These are phyloP conservation scores for Tetranychus piercei DNA, from an alignment of 2,888 invertebrate species.

Conservation along the genomic window DNA sequence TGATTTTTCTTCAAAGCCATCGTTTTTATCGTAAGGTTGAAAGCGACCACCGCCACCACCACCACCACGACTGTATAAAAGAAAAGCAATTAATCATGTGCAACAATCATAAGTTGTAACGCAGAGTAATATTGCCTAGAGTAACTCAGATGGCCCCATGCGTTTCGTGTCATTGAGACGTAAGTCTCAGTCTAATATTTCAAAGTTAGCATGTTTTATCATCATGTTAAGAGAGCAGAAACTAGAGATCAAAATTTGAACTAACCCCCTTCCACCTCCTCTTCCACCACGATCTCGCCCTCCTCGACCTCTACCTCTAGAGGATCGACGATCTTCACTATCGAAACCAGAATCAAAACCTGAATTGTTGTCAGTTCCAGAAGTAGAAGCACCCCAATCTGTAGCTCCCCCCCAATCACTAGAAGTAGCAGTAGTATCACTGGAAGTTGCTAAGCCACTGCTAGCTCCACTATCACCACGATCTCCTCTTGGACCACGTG, in stretches of 20 bases:
- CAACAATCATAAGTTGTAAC: background rate
- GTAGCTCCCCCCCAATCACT: background rate
- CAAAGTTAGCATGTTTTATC: background rate
- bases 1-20: background rate
- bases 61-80: background rate
- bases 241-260: background rate
- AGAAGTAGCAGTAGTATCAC: background rate
- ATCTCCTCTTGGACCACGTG: background rate
- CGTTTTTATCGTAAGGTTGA: background rate
- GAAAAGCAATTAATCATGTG: background rate
- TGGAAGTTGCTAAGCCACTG: background rate
- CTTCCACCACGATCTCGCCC: background rate
- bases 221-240: background rate
- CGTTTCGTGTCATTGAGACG: background rate
- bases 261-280: conserved; percentile 4
- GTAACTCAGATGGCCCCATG: conserved; percentile 8
- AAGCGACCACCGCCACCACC: background rate
- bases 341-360: background rate
- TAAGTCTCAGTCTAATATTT: background rate
- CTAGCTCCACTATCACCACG: background rate
- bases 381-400: background rate
- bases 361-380: background rate
- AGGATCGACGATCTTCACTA: background rate
- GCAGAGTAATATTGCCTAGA: background rate
- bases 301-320: conserved; percentile 5